phyloP scores from a whole-genome alignment of 2,797 vertebrate genomes.

The Cossypha niveicapilla region DNA sequence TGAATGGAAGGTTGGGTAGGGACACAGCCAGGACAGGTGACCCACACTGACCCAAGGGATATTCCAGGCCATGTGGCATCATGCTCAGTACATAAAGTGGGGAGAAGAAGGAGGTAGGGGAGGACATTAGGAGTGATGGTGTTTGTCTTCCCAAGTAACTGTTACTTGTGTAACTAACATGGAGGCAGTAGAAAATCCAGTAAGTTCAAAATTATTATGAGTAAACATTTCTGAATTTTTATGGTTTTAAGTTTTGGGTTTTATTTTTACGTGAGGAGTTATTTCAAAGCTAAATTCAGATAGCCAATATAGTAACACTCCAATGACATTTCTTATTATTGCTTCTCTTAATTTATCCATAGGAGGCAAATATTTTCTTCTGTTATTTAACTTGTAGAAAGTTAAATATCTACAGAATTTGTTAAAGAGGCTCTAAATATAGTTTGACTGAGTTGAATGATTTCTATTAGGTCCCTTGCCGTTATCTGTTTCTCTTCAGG shows the following conservation, averaged over 20 bases:
- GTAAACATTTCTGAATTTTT: background rate
- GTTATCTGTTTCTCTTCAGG: background rate
- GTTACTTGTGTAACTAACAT: background rate
- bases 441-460: background rate
- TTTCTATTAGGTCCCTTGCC: background rate
- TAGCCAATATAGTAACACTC: background rate
- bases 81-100: no score
- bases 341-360: background rate
- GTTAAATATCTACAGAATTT: background rate
- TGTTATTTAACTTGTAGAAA: background rate
- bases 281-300: background rate
- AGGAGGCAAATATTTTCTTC: background rate
- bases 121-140: background rate
- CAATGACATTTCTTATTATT: background rate
- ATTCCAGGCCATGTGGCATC: rapidly evolving
- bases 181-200: background rate
- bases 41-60: background rate
- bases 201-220: background rate
- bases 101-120: background rate
- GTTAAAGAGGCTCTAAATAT: background rate
- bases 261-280: background rate
- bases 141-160: background rate
- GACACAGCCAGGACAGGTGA: background rate
- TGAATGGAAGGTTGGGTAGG: rapidly evolving
- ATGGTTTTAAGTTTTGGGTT: background rate